Conservation (phyloP, 2,113 vertebrate species). For the Eidolon helvum region DNA sequence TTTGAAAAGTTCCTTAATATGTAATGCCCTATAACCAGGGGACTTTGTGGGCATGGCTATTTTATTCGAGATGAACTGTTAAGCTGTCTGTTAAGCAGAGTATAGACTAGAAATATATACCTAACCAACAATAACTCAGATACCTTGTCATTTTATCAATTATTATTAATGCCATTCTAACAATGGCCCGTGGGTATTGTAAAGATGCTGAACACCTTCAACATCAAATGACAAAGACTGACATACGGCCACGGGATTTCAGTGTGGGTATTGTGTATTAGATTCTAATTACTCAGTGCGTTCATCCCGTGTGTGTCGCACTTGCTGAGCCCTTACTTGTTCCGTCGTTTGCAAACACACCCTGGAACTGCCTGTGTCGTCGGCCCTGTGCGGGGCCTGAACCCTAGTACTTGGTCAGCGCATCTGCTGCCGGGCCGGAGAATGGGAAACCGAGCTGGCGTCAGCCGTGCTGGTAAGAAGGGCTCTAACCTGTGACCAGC, state of each 20-base stretch:
- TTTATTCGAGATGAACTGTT: neutral
- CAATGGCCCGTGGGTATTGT: neutral
- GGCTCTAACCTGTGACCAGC: conserved; percentile 95
- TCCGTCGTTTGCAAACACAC: neutral
- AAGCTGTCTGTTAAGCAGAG: neutral
- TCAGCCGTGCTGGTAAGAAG: too few species aligned
- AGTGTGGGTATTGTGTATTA: neutral
- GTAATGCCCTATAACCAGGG: neutral
- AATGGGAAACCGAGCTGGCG: accelerated
- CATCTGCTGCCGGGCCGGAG: neutral
- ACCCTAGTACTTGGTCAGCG: too few species aligned
- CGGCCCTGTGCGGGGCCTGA: neutral
- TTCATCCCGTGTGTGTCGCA: accelerated
- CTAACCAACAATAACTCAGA: neutral
- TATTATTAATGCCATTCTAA: neutral
- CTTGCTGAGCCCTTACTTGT: neutral
- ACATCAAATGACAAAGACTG: neutral
- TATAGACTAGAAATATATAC: neutral
- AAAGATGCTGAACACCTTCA: neutral
- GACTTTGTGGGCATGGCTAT: neutral
- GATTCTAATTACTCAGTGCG: neutral
- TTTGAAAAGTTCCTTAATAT: neutral
- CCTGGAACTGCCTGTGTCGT: accelerated
- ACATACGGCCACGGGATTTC: neutral
- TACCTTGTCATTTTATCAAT: neutral